These are phyloP conservation scores for Naja naja DNA, from an alignment of 2,113 vertebrate genomes.

Conservation along the genomic window DNA sequence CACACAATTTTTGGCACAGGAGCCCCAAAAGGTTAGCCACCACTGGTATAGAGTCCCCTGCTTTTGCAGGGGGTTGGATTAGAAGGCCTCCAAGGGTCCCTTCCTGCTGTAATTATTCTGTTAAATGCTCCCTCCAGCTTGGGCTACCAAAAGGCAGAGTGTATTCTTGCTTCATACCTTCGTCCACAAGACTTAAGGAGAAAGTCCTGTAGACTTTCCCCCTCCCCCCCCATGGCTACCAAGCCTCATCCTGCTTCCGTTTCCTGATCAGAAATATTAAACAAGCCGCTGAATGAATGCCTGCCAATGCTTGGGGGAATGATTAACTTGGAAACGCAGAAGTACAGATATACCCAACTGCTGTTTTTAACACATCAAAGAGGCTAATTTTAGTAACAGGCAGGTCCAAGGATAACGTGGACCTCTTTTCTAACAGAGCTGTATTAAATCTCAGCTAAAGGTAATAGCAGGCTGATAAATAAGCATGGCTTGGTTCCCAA, in stretches of 20 bases:
- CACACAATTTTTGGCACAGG: too few species aligned
- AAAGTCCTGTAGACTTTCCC: too few species aligned
- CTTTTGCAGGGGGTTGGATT: not conserved
- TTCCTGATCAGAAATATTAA: not conserved
- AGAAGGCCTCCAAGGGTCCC: not conserved
- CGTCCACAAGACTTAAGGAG: not conserved
- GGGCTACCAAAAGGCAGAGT: not conserved
- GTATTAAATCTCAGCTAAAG: not conserved
- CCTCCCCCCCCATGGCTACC: not conserved
- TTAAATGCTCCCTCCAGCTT: not conserved
- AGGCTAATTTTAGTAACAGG: not conserved
- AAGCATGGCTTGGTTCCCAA: not conserved
- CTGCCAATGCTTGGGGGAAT: not conserved
- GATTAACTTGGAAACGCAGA: not conserved
- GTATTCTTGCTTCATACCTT: not conserved
- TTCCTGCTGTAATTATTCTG: not conserved
- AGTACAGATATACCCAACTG: not conserved
- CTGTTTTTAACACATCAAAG: not conserved
- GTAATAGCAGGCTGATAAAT: not conserved
- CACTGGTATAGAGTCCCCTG: not conserved
- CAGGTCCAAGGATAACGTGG: not conserved
- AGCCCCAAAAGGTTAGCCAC: too few species aligned
- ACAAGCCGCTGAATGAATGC: not conserved
- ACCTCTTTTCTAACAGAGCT: not conserved
- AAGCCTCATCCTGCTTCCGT: not conserved